Percentiles rank a stretch among this genome's conserved stretches.
Evolutionary conservation across 1,140 invertebrate species (phyloP).

Genomic region (Thaumatotibia leucotreta): DNA sequence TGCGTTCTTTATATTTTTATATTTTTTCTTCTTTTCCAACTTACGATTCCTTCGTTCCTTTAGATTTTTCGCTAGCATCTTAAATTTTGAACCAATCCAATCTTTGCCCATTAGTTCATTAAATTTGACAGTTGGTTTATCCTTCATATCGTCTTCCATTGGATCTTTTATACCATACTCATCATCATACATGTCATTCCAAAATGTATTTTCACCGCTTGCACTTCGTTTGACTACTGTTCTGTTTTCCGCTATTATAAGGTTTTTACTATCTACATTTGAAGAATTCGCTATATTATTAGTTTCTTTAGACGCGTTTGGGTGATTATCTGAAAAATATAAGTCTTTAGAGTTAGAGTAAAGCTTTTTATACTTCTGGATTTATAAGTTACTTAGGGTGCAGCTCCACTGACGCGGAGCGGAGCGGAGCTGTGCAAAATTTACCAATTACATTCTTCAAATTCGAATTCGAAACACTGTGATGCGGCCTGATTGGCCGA

Average conservation of each 20-base stretch:
- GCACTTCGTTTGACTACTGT: conserved; percentile 46
- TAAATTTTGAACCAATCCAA: conserved; percentile 32
- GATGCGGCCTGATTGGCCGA: too few relatives aligned
- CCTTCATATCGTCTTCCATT: conserved; percentile 31
- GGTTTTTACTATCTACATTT: background rate
- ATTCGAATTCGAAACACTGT: too few relatives aligned
- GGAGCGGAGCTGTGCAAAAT: too few relatives aligned
- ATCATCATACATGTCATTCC: conserved; percentile 61
- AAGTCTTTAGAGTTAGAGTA: background rate
- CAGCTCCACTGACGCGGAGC: too few relatives aligned
- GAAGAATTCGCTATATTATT: background rate
- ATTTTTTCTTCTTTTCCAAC: background rate
- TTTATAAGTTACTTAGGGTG: too few relatives aligned
- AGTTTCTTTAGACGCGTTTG: background rate
- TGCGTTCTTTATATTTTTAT: background rate
- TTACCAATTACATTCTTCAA: too few relatives aligned
- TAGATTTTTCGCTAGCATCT: conserved; percentile 17
- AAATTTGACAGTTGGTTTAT: conserved; percentile 35
- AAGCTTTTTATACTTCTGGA: too few relatives aligned
- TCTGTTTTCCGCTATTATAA: conserved; percentile 22
- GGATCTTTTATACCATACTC: conserved; percentile 57
- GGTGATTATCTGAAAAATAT: background rate
- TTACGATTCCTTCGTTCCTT: background rate
- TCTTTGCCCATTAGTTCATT: conserved; percentile 41
- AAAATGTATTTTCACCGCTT: conserved; percentile 40